Evolutionary conservation across 2,797 vertebrate species (phyloP).

Genomic region (Hippocampus kuda): DNA sequence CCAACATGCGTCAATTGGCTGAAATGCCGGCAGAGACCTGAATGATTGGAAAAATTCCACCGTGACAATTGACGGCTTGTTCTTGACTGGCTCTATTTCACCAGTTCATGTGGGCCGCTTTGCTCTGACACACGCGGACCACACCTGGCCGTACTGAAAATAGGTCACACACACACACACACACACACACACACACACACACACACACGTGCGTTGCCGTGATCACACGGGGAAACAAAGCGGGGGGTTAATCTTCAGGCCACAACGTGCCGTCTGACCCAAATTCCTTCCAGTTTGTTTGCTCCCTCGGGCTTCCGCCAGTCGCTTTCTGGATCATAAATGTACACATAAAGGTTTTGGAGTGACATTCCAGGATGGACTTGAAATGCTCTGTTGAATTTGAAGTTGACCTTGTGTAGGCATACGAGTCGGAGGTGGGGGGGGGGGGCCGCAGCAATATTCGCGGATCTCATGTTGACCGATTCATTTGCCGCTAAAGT

Average conservation of each 20-base stretch:
- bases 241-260: slow-evolving; percentile 8
- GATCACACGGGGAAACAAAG: slow-evolving; percentile 15
- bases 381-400: too few species aligned
- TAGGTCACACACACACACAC: slow-evolving; percentile 10
- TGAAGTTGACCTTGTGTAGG: too few species aligned
- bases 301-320: background rate
- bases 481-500: too few species aligned
- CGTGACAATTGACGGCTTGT: background rate
- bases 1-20: background rate
- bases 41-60: background rate
- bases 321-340: background rate
- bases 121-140: background rate
- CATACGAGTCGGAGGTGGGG: too few species aligned
- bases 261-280: slow-evolving; percentile 16
- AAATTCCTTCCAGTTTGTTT: background rate
- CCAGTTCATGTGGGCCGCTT: background rate
- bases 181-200: background rate
- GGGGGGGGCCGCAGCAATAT: background rate
- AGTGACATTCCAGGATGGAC: too few species aligned
- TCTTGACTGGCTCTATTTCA: background rate
- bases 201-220: slow-evolving; percentile 14
- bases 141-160: slow-evolving; percentile 24
- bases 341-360: too few species aligned
- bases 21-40: background rate
- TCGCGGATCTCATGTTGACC: background rate